phyloP scores from a whole-genome alignment of 2,888 invertebrate genomes.

The Beris chalybata region DNA sequence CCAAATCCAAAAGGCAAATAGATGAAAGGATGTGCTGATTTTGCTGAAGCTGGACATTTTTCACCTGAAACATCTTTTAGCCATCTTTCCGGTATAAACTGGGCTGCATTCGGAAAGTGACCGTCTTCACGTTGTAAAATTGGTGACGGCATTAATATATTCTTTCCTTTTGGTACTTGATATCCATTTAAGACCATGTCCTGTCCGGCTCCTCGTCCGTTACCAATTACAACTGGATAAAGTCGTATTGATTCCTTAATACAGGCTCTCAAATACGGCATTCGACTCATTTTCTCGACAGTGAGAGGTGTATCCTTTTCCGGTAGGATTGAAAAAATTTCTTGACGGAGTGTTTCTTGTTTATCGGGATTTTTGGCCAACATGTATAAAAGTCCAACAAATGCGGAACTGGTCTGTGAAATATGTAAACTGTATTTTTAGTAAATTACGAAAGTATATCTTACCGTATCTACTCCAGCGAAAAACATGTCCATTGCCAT shows the following conservation, averaged over 20 bases:
- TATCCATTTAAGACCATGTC: constrained; percentile 65
- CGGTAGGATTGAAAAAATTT: constrained; percentile 57
- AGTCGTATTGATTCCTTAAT: constrained; percentile 70
- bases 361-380: constrained; percentile 66
- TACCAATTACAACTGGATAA: constrained; percentile 62
- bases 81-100: constrained; percentile 74
- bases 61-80: constrained; percentile 42
- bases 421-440: constrained; percentile 4
- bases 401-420: constrained; percentile 55
- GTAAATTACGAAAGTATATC: constrained; percentile 3
- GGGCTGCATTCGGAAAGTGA: constrained; percentile 59
- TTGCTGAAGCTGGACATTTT: constrained; percentile 42
- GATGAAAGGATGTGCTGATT: constrained; percentile 58
- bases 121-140: constrained; percentile 64
- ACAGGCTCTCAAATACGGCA: constrained; percentile 69
- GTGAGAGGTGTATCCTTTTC: constrained; percentile 52
- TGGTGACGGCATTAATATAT: constrained; percentile 73
- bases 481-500: constrained; percentile 45
- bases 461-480: constrained; percentile 46
- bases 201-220: constrained; percentile 59
- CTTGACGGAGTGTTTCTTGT: constrained; percentile 66
- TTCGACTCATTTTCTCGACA: constrained; percentile 53
- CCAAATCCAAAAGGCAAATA: constrained; percentile 71
- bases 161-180: constrained; percentile 65
- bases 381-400: constrained; percentile 60